A percentile compares a stretch with the other conserved stretches of the same genome.
Evolutionary conservation across 2,888 invertebrate species (phyloP).

Genomic region (Eupithecia tripunctaria): DNA sequence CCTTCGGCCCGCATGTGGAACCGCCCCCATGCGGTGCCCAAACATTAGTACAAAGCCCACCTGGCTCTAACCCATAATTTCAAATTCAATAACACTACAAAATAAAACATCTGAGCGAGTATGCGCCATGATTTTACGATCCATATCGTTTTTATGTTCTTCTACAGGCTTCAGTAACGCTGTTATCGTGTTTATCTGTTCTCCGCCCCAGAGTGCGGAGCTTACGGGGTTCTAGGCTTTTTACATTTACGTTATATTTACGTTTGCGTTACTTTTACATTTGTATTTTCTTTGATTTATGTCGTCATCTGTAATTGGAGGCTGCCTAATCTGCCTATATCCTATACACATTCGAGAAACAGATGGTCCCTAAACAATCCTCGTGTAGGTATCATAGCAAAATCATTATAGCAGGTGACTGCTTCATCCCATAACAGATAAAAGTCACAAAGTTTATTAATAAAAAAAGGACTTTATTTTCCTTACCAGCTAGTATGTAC

Average conservation of each 20-base stretch:
- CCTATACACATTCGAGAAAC: no score
- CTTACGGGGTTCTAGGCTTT: neutral
- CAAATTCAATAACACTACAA: constrained; percentile 51
- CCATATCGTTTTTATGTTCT: constrained; percentile 61
- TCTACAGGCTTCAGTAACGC: constrained; percentile 48
- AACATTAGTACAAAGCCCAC: constrained; percentile 3
- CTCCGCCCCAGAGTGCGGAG: constrained; percentile 38
- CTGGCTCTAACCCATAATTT: constrained; percentile 28
- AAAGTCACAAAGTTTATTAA: no score
- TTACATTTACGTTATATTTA: neutral
- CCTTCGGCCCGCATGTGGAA: neutral
- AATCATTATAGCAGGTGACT: no score
- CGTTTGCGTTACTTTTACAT: no score
- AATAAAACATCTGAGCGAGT: constrained; percentile 51
- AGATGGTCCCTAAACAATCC: no score
- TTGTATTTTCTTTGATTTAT: neutral
- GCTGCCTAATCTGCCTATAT: no score
- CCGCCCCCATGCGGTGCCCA: neutral
- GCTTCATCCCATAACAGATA: no score
- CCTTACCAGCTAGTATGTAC: no score
- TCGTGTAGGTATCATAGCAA: no score
- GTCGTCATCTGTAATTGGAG: neutral
- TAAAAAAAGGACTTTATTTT: no score
- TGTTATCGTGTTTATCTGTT: constrained; percentile 63
- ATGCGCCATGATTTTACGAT: constrained; percentile 58